Evolutionary conservation across 53 echinoderm and acorn worm species (phyloP), one percentile per base, ranked within the genome.

Genomic region (Stichopus horrens): DNA sequence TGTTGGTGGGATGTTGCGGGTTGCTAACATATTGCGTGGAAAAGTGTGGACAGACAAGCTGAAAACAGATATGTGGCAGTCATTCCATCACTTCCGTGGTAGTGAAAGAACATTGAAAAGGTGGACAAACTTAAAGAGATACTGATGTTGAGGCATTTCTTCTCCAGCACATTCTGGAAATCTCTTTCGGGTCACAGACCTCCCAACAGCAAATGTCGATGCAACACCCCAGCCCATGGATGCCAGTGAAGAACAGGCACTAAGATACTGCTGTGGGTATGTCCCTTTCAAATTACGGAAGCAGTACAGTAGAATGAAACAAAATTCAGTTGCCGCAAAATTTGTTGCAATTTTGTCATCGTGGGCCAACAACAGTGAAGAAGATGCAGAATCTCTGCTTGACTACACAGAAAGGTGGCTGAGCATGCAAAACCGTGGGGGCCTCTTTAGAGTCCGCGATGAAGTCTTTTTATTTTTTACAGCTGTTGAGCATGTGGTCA

Each of bases 371-470:
- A 53, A 78, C 52, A 6, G n/a, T 4, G 52, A n/a, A 4, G 18
- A 37, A 54, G 53, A 8, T 16, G 53, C 76, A 21, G 37, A 21
- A 14, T 52, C 51, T 4, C 10, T 76, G 7, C 53, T 22, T 6
- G 37, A 76, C 7, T 23, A 76, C 10, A 23, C 76, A 14, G 14
- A 23, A 23, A 51, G 23, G 13, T 78, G 78, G 78, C 23, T 78
- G 23, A 6, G 10, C 51, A 78, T 78, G 53, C 78, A 78, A 53
- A 78, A 78, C 5, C 23, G 78, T 9, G 78, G 78, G n/a, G 77
- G 77, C 16, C 52, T 77, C 23, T 77, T 77, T 77, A 37, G 7
- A 52, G 78, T 78, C 13, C 8, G 52, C n/a, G 55, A 78, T 53
- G 53, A 14, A 52, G 78, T 78, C 4, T 78, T 6, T 54, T 16